Percentiles rank a stretch among this genome's conserved stretches.
Evolutionary conservation across 2,797 vertebrate genomes (phyloP).

Genomic region (Bradypodion pumilum): DNA sequence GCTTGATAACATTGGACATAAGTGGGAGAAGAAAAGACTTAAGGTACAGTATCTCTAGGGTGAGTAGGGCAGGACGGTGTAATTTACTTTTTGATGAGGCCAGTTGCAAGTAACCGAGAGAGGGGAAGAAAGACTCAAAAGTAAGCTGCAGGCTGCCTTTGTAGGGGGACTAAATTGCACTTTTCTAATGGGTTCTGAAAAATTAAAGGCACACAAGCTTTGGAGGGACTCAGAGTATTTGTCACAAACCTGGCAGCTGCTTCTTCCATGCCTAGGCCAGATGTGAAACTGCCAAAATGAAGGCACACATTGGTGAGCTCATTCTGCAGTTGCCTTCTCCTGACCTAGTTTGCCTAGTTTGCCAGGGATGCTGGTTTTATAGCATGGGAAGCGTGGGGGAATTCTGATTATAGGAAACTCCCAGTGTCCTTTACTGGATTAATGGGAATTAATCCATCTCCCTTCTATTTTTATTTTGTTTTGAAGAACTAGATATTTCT

Average conservation of each 20-base stretch:
- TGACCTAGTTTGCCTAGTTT: too few relatives aligned
- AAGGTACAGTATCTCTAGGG: constrained; percentile 18
- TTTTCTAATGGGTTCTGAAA: not conserved
- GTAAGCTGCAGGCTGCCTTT: not conserved
- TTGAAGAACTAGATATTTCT: not conserved
- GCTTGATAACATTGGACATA: constrained; percentile 12
- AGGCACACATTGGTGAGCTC: too few relatives aligned
- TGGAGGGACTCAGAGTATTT: not conserved
- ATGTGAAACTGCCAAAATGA: too few relatives aligned
- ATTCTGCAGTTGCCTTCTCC: too few relatives aligned
- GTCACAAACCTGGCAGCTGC: not conserved
- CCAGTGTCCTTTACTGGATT: too few relatives aligned
- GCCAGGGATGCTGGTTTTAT: not conserved
- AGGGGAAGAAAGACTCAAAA: not conserved
- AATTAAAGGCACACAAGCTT: not conserved
- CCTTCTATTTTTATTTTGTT: too few relatives aligned
- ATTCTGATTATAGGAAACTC: not conserved
- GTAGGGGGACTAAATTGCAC: not conserved
- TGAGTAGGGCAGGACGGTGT: not conserved
- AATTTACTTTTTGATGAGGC: not conserved
- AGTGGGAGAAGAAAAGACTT: constrained; percentile 17
- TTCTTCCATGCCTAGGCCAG: too few relatives aligned
- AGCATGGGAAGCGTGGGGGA: not conserved
- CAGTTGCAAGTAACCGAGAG: not conserved
- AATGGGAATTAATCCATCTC: not conserved